Base-by-base conservation (phyloP, 1,140 invertebrate species). In the Rhyzopertha dominica region DNA sequence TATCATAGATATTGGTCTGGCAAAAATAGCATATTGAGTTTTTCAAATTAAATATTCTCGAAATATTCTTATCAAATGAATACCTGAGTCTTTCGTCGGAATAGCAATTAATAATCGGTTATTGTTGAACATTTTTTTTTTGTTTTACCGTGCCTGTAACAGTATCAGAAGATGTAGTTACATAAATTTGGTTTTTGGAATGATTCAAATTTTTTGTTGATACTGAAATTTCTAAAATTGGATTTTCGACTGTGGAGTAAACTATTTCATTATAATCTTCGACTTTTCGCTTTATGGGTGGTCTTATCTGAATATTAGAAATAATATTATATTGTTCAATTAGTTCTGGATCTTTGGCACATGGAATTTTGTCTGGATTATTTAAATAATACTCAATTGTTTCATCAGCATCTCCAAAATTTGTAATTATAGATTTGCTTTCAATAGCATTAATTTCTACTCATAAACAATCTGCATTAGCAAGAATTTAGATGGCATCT, bases 391-490 rank as follows among this genome's bases (percentile, higher is more conserved):
- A 12, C 13, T 30, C 29, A 30, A 4, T 3, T 13, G 29, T 30
- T 30, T 30, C 12, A 4, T 30, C 29, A 13, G 17, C 13, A 13
- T 30, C 12, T 30, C 17, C 29, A 5, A 4, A 30, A 10, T 30
- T 12, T 13, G 13, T 13, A 30, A 4, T 3, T 30, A 9, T 30
- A 12, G 4, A 13, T 16, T 30, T 30, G 3, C 3, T 30, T 10
- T 30, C 17, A 12, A 13, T 13, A 13, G 13, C 12, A 5, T 30
- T 30, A 13, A 46, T 30, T 39, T 39, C 14, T 13, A 49, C 39
- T 13, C 63, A 43, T 23, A 38, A 51, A 8, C 60, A 23, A 1
- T n/a, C n/a, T n/a, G n/a, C n/a, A n/a, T n/a, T n/a, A n/a, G n/a
- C n/a, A n/a, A n/a, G n/a, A n/a, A n/a, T n/a, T n/a, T n/a, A n/a